These are phyloP conservation scores for Tetramorium parvispinum DNA, from an alignment of 1,140 invertebrate genomes.

Conservation along the genomic window DNA sequence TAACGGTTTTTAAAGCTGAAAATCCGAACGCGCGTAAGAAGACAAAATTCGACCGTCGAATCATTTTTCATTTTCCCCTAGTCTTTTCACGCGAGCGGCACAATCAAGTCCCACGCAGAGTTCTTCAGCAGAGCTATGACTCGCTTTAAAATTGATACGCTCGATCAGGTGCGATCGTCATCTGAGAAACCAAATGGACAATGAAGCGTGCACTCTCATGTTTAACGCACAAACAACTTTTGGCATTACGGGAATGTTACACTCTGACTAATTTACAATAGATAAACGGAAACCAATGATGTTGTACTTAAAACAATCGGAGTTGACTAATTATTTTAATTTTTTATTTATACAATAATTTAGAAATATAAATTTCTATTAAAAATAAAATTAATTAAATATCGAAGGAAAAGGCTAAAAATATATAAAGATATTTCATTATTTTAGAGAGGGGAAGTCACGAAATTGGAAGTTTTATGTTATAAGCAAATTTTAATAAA, in stretches of 20 bases:
- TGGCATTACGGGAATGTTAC: not conserved
- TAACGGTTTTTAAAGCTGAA: conserved; percentile 79
- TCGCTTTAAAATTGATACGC: conserved; percentile 69
- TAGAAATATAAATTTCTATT: not conserved
- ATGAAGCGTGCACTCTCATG: conserved; percentile 32
- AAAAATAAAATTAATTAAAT: not conserved
- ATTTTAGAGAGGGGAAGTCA: not conserved
- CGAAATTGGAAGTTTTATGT: conserved; percentile 2
- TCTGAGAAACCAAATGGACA: conserved; percentile 40
- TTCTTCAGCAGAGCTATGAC: conserved; percentile 44
- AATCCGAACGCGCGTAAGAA: conserved; percentile 36
- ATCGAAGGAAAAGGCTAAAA: not conserved
- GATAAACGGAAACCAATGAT: not conserved
- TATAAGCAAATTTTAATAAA: not conserved
- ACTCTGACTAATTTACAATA: conserved; percentile 11
- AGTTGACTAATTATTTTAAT: not conserved
- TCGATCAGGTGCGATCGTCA: conserved; percentile 47
- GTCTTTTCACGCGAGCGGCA: conserved; percentile 73
- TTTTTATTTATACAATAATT: not conserved
- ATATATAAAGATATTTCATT: not conserved
- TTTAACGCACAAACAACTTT: conserved; percentile 24
- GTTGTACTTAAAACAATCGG: not conserved
- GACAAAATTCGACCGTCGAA: conserved; percentile 33
- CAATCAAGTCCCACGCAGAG: conserved; percentile 72
- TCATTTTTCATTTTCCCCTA: conserved; percentile 79